Evolutionary conservation across 37 sponge, comb jelly and placozoan species (phyloP), one percentile per base, ranked within the genome.

Genomic region (Crambe crambe): DNA sequence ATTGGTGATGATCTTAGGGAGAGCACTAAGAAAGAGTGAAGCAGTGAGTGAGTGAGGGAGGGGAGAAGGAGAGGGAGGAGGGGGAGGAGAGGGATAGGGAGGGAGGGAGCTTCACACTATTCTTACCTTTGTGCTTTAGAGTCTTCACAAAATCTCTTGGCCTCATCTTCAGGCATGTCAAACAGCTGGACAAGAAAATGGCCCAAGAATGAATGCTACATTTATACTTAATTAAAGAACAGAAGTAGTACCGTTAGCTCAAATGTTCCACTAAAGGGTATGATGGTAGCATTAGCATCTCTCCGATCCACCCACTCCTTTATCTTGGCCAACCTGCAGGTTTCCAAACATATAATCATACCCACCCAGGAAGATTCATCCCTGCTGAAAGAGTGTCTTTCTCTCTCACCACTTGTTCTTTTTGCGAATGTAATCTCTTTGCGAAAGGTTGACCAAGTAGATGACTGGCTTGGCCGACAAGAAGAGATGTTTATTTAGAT

Each of bases 361-460:
- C 51, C 12, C 12, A 15, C 51, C 51, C 51, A 12, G 51, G 51
- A 47, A 12, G 51, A 47, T 6, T 47, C 51, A 15, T 47, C 51
- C 51, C 51, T n/a, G n/a, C n/a, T n/a, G n/a, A n/a, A 47, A 12
- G 51, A 47, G 51, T 47, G 10, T 47, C 51, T 47, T 12, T 47
- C 12, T 47, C 51, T 40, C 71, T 70, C 31, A 87, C 99, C 99
- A 98, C 72, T 98, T 98, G 54, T 91, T 93, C 71, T 98, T 98
- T 88, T 98, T 98, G 58, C 91, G 81, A 10, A 83, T 87, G 85
- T 91, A 98, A 56, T 98, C 94, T 62, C 81, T 93, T 59, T 95
- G 94, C 5, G 96, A 93, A 75, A 98, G 75, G 77, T 98, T 98
- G 44, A 98, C 81, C 30, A 98, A 88, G 73, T 98, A 98, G 80